phyloP scores from a whole-genome alignment of 2,113 vertebrate species.

The Thunnus maccoyii region DNA sequence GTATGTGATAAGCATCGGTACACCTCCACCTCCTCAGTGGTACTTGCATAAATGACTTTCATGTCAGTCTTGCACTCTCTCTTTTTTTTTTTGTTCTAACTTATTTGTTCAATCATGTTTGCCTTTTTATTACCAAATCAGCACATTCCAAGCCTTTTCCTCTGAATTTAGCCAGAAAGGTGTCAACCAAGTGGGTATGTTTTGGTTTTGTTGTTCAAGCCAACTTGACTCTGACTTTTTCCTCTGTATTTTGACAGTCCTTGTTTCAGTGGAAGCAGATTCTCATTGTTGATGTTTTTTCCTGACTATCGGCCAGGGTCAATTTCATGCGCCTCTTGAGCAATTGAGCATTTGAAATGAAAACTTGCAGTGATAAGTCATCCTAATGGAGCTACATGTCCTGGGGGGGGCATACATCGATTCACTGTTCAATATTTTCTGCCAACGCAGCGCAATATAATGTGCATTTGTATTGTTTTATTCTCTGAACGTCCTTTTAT shows the following conservation, averaged over 20 bases:
- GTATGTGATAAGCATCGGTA: not conserved
- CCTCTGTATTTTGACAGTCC: constrained; percentile 1
- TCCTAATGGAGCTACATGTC: constrained; percentile 14
- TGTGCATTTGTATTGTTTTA: constrained; percentile 54
- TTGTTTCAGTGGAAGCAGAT: not conserved
- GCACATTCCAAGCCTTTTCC: constrained; percentile 13
- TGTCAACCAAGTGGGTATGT: not conserved
- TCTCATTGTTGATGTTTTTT: not conserved
- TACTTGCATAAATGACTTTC: not conserved
- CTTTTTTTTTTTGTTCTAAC: not conserved
- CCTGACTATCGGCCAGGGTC: not conserved
- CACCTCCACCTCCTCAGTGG: not conserved
- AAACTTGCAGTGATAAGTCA: not conserved
- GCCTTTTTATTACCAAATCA: not conserved
- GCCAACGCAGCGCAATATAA: constrained; percentile 24
- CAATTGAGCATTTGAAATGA: constrained; percentile 5
- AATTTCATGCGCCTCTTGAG: constrained; percentile 4
- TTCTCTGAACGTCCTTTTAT: constrained; percentile 47
- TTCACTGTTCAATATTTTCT: constrained; percentile 28
- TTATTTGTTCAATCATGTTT: not conserved
- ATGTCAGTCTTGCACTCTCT: not conserved
- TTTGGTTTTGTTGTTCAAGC: not conserved
- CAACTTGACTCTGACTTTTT: not conserved
- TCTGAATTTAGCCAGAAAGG: not conserved
- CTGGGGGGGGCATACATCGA: not conserved